Evolutionary conservation across 2,888 invertebrate species (phyloP).

Genomic region (Zelleria hepariella): DNA sequence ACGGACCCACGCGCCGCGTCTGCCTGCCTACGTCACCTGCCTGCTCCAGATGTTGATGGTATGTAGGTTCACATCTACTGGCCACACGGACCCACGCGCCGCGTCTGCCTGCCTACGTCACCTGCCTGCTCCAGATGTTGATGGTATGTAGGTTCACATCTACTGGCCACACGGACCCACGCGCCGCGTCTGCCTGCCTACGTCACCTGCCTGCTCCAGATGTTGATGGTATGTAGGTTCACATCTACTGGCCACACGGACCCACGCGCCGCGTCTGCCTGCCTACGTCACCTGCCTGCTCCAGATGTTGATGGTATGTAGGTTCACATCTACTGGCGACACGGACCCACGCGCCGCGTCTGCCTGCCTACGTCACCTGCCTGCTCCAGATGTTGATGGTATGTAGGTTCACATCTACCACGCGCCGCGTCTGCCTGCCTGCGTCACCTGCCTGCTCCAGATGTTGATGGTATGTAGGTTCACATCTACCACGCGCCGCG

Average conservation of each 20-base stretch:
- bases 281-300: conserved; percentile 57
- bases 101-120: conserved; percentile 38
- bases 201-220: conserved; percentile 61
- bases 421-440: conserved; percentile 44
- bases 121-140: conserved; percentile 49
- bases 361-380: conserved; percentile 57
- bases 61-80: conserved; percentile 19
- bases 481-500: no score
- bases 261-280: conserved; percentile 39
- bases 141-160: conserved; percentile 51
- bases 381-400: conserved; percentile 66
- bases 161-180: conserved; percentile 37
- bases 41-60: conserved; percentile 63
- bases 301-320: conserved; percentile 62
- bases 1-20: conserved; percentile 30
- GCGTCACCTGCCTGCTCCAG: conserved; percentile 61
- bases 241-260: conserved; percentile 44
- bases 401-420: no score
- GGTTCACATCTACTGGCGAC: conserved; percentile 50
- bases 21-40: conserved; percentile 30
- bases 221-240: conserved; percentile 61
- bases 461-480: conserved; percentile 69
- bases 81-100: conserved; percentile 32
- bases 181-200: conserved; percentile 48
- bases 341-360: conserved; percentile 30